A percentile compares a stretch with the other conserved stretches of the same genome.
These are phyloP conservation scores for Lithosia quadra DNA, from an alignment of 2,888 invertebrate species.

Conservation along the genomic window DNA sequence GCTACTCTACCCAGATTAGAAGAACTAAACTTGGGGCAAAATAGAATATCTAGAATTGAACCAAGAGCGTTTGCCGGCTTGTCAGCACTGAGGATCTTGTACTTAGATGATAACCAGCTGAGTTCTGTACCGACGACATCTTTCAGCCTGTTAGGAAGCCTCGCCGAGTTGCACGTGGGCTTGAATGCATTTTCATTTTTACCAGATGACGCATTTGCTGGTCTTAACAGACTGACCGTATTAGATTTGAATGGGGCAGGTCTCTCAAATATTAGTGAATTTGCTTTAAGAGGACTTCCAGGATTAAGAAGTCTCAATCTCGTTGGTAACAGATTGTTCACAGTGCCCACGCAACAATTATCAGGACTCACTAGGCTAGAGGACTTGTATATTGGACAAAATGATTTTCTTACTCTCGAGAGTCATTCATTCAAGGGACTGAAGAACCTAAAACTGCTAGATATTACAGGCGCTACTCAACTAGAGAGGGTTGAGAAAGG, in stretches of 20 bases:
- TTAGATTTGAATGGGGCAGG: slow-evolving; percentile 94
- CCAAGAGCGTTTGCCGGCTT: slow-evolving; percentile 92
- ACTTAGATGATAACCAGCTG: slow-evolving; percentile 94
- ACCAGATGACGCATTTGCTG: slow-evolving; percentile 92
- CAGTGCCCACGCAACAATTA: slow-evolving; percentile 92
- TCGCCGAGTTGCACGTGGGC: slow-evolving; percentile 95
- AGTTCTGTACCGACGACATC: slow-evolving; percentile 92
- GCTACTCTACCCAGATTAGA: slow-evolving; percentile 91
- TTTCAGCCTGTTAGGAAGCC: slow-evolving; percentile 90
- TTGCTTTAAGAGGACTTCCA: slow-evolving; percentile 91
- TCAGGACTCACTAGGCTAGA: slow-evolving; percentile 91
- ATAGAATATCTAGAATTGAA: slow-evolving; percentile 93
- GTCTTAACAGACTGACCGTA: slow-evolving; percentile 91
- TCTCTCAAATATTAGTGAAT: slow-evolving; percentile 91
- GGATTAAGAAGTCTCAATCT: slow-evolving; percentile 92
- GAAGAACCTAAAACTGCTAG: slow-evolving; percentile 91
- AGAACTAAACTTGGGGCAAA: slow-evolving; percentile 94
- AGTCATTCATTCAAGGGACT: slow-evolving; percentile 93
- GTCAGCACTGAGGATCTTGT: slow-evolving; percentile 91
- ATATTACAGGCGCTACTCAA: slow-evolving; percentile 92
- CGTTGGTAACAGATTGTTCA: slow-evolving; percentile 92
- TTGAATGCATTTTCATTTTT: slow-evolving; percentile 93
- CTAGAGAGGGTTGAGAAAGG: slow-evolving; percentile 91
- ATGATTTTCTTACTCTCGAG: slow-evolving; percentile 90
- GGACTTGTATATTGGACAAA: slow-evolving; percentile 93